phyloP scores from a whole-genome alignment of 2,888 invertebrate species.

The Amphimallon solstitiale region DNA sequence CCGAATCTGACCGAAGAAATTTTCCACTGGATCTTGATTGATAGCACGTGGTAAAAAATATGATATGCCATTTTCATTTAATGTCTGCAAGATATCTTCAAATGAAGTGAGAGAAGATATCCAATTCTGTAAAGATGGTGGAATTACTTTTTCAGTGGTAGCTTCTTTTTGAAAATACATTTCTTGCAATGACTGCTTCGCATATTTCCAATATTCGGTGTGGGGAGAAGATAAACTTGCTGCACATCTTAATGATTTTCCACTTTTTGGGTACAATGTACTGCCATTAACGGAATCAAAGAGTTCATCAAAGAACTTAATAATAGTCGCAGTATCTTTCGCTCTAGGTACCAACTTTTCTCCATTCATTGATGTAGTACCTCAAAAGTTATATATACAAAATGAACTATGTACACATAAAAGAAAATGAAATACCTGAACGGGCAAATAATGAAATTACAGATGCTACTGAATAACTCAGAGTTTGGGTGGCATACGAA shows the following conservation, averaged over 20 bases:
- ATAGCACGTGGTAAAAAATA: conserved; percentile 35
- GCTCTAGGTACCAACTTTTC: neutral
- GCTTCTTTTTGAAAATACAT: conserved; percentile 29
- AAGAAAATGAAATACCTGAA: conserved; percentile 17
- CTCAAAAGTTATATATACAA: neutral
- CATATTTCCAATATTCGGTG: neutral
- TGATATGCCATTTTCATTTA: neutral
- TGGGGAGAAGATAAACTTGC: neutral
- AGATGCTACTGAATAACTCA: conserved; percentile 27
- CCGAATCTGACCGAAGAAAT: conserved; percentile 41
- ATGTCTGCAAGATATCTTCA: conserved; percentile 13
- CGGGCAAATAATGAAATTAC: conserved; percentile 6
- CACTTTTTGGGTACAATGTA: neutral
- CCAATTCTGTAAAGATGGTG: conserved; percentile 34
- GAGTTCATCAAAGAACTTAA: conserved; percentile 9
- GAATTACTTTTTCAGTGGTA: conserved; percentile 9
- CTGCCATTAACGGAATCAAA: conserved; percentile 31
- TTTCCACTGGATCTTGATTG: conserved; percentile 43
- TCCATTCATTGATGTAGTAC: neutral
- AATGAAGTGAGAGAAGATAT: conserved; percentile 31
- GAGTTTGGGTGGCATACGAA: conserved; percentile 3
- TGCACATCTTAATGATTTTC: conserved; percentile 22
- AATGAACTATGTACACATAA: neutral
- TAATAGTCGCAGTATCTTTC: neutral
- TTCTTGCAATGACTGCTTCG: neutral